Evolutionary conservation across 2,797 vertebrate species (phyloP), one percentile per base, ranked within the genome.

Genomic region (Microchirus variegatus): DNA sequence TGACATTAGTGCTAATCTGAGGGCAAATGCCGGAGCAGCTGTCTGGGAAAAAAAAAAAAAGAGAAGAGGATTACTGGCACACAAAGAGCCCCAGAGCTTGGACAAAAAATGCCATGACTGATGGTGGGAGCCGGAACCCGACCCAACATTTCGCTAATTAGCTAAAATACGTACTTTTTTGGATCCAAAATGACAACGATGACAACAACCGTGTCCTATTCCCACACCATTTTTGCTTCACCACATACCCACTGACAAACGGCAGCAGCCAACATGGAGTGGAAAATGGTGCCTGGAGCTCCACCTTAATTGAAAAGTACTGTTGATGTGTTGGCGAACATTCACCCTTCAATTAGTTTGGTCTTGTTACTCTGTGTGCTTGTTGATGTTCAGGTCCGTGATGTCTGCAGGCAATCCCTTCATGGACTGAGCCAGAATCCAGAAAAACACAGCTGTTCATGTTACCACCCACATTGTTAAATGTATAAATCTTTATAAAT

Each of bases 1-100:
- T 89, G 87, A 88, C 87, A 87, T 77, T 72, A 68, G 75, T 82
- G 71, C 82, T 90, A 88, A 90, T 90, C 82, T 82, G 73, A 72
- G 81, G 78, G 81, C 81, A 89, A 89, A 90, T 80, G 85, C 76
- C 13, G 18, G 45, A 76, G 73, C 86, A 86, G 76, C 78, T 80
- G 76, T 73, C 75, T 64, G 41, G 59, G 45, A 44, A 70, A 81
- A 73, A 44, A 44, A 44, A 14, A 44, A 53, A 48, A 51, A 38
- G 53, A 72, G 67, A 18, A 58, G 59, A 67, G 68, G 72, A 87
- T 87, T 88, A 70, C 73, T 84, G 79, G 81, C 84, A 75, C 55
- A 57, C 67, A 69, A 78, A 71, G 54, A 57, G 57, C 78, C 78
- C 82, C 71, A 73, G 61, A 63, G 77, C 77, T 73, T 67, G 71